Evolutionary conservation across 2,113 vertebrate genomes (phyloP), one percentile per base, ranked within the genome.

Genomic region (Otolemur garnettii): DNA sequence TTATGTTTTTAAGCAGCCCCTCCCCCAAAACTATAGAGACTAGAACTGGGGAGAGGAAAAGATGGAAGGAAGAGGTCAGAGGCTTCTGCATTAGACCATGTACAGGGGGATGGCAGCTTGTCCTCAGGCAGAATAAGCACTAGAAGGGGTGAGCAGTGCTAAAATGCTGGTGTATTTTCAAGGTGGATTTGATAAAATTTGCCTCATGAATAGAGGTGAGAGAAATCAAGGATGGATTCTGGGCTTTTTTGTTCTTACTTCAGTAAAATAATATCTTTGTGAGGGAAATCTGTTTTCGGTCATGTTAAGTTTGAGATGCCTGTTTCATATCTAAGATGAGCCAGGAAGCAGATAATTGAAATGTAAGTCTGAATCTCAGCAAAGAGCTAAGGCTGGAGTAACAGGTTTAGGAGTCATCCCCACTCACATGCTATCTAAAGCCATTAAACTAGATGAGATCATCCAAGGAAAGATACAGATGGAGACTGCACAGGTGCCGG

Each of bases 381-480:
- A 50, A 85, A 83, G 72, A 93, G 69, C 72, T 62, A 75, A 12
- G 33, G 69, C 96, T 91, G 86, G 94, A 95, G 91, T 68, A 88
- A 93, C 95, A 87, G 93, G 94, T 96, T 95, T 95, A 74, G 88
- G 87, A 93, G 78, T 74, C 93, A 74, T 38, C 87, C 60, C 60
- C 75, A 69, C 78, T 85, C 69, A 93, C n/a, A 21, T 64, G 69
- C 55, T 90, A 90, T 90, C 95, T 94, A 92, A 87, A 95, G 74
- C 53, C 87, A 91, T 94, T 96, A 96, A 92, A 94, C 74, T 5
- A 21, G 86, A 75, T 97, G 97, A 98, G 96, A 93, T 96, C 95
- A 97, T 42, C 57, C 17, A 35, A 74, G 62, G 45, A 64, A 78
- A 24, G 50, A 78, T 22, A 24, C 7, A 75, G 82, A 55, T 18